Evolutionary conservation across 2,888 invertebrate genomes (phyloP).

Genomic region (Caradrina clavipalpis): DNA sequence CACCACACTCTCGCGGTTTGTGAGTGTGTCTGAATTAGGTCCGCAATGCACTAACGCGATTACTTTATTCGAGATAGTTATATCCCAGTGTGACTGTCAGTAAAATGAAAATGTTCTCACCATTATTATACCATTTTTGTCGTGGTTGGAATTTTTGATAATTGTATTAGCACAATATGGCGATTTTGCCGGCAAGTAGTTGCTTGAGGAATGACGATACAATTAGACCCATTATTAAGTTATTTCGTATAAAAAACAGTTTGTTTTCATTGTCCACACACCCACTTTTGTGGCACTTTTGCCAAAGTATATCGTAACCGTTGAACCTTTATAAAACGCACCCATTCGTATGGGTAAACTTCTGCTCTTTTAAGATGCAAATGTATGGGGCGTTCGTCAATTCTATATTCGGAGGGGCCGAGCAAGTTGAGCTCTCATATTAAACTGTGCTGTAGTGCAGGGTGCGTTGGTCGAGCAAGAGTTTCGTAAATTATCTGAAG

Average conservation of each 20-base stretch:
- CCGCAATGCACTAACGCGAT: slow-evolving; percentile 19
- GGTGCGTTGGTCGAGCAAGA: neutral
- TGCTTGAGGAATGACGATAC: slow-evolving; percentile 5
- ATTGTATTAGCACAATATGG: neutral
- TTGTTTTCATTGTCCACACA: slow-evolving; percentile 11
- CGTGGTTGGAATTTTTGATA: neutral
- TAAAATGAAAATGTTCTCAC: neutral
- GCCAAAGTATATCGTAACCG: slow-evolving; percentile 29
- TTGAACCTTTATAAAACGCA: slow-evolving; percentile 60
- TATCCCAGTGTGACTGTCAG: neutral
- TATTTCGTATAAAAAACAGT: slow-evolving; percentile 2
- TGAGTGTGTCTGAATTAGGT: slow-evolving; percentile 27
- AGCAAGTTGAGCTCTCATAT: slow-evolving; percentile 30
- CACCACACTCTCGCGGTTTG: slow-evolving; percentile 29
- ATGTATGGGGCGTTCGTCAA: slow-evolving; percentile 61
- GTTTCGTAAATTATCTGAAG: neutral
- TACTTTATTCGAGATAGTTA: slow-evolving; percentile 4
- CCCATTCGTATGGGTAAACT: slow-evolving; percentile 56
- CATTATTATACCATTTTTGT: neutral
- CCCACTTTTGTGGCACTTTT: slow-evolving; percentile 21
- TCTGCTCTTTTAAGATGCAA: slow-evolving; percentile 67
- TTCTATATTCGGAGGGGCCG: slow-evolving; percentile 47
- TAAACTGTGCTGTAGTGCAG: slow-evolving; percentile 11
- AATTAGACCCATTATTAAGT: slow-evolving; percentile 33
- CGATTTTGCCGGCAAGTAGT: neutral